Base-by-base conservation (phyloP, 2,888 invertebrate genomes). In the Gibbula magus region DNA sequence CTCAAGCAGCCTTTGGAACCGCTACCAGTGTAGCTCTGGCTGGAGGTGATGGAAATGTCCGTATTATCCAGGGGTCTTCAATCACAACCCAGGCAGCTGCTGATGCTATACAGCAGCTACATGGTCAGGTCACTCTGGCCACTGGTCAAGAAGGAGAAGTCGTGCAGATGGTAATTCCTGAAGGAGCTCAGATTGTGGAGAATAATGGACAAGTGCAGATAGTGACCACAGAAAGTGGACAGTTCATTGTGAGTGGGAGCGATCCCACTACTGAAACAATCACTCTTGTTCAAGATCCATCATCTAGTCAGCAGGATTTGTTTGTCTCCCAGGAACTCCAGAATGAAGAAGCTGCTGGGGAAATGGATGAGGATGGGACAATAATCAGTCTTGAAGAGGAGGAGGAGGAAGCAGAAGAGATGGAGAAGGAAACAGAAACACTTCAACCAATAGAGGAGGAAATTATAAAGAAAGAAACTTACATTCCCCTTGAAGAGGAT, bases 311-410 rank as follows among this genome's bases (percentile, higher is more conserved):
- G n/a, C 35, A 70, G 32, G 39, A 70, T 35, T 39, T 70, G 70
- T 70, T 70, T 70, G n/a, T 18, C 10, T 70, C 70, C 35, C 70
- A 70, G 20, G 20, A n/a, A 1, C 39, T 39, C 22, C 51, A 52
- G 22, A 53, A 3, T 22, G 53, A 53, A 22, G 74, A 52, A 22
- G 77, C 56, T 5, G 35, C 22, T 18, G 77, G 51, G 56, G 78
- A 77, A 52, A 70, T 81, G n/a, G 80, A 79, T 52, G 84, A 78
- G 13, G 80, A 80, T 35, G 80, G 80, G 5, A 75, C 78, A 51
- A 82, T 82, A 56, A 82, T 82, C n/a, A 82, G 80, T 66, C 73
- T 82, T 35, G 82, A 81, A 56, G 82, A 80, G 53, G 83, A 78
- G 29, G 79, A 73, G n/a, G 83, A 78, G 18, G 81, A 82, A 25